Conservation (phyloP, 2,797 vertebrate species). For the Sylvia borin region DNA sequence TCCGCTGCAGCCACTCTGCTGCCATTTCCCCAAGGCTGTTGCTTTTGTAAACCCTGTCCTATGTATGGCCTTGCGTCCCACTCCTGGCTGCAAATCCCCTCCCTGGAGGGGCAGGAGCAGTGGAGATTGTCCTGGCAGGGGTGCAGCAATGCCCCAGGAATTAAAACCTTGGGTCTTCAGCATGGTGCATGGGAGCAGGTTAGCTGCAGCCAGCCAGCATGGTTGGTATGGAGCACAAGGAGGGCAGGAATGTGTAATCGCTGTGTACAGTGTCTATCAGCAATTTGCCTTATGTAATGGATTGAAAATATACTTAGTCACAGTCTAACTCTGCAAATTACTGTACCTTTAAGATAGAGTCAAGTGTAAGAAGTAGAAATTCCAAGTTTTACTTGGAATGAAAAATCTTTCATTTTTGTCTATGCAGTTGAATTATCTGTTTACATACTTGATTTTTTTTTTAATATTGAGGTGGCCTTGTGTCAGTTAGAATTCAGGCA, state of each 20-base stretch:
- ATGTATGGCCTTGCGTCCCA: fast-evolving
- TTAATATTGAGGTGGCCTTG: not conserved
- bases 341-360: not conserved
- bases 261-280: fast-evolving
- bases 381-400: not conserved
- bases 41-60: not conserved
- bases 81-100: not conserved
- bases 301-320: not conserved
- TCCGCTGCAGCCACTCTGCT: not conserved
- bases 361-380: not conserved
- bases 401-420: not conserved
- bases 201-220: not conserved
- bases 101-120: fast-evolving
- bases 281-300: not conserved
- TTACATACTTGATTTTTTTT: not conserved
- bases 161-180: not conserved
- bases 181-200: not conserved
- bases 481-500: not conserved
- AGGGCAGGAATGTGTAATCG: not conserved
- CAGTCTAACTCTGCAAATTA: not conserved
- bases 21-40: not conserved
- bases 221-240: not conserved
- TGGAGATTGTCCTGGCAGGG: not conserved
- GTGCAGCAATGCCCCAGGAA: not conserved
- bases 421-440: not conserved